A percentile compares a stretch with the other conserved stretches of the same genome.
Evolutionary conservation across 2,888 invertebrate species (phyloP).

Genomic region (Hofmannophila pseudospretella): DNA sequence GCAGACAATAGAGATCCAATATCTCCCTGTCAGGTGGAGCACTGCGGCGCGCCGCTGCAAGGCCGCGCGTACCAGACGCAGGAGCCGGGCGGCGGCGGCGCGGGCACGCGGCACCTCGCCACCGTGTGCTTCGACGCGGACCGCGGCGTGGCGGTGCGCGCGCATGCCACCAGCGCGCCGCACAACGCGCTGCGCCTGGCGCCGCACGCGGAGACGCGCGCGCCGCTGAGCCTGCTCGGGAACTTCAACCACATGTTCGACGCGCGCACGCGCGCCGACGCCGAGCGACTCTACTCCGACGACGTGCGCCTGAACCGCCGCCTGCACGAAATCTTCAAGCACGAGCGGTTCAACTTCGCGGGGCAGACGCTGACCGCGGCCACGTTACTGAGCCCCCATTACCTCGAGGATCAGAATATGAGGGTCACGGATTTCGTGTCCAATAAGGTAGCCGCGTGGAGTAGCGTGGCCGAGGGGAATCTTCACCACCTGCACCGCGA

Average conservation of each 20-base stretch:
- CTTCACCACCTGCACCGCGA: constrained; percentile 51
- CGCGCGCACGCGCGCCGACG: constrained; percentile 46
- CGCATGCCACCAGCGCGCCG: constrained; percentile 31
- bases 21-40: constrained; percentile 55
- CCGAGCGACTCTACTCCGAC: constrained; percentile 57
- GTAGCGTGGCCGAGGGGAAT: constrained; percentile 55
- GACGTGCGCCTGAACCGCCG: constrained; percentile 45
- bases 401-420: constrained; percentile 55
- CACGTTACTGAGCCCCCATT: constrained; percentile 38
- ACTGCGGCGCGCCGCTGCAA: constrained; percentile 50
- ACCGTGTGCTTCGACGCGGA: constrained; percentile 59
- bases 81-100: constrained; percentile 28
- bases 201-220: constrained; percentile 36
- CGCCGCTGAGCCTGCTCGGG: constrained; percentile 59
- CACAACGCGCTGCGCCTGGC: constrained; percentile 28
- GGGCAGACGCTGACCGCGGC: constrained; percentile 47
- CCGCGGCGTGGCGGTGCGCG: constrained; percentile 34
- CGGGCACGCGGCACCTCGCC: constrained; percentile 46
- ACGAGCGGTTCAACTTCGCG: constrained; percentile 46
- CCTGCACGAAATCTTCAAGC: constrained; percentile 46
- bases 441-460: constrained; percentile 54
- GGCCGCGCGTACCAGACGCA: constrained; percentile 54
- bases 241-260: constrained; percentile 72
- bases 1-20: too few relatives aligned
- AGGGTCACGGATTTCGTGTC: constrained; percentile 57